phyloP scores from a whole-genome alignment of 2,797 vertebrate species.

The Spinibarbus caldwelli region DNA sequence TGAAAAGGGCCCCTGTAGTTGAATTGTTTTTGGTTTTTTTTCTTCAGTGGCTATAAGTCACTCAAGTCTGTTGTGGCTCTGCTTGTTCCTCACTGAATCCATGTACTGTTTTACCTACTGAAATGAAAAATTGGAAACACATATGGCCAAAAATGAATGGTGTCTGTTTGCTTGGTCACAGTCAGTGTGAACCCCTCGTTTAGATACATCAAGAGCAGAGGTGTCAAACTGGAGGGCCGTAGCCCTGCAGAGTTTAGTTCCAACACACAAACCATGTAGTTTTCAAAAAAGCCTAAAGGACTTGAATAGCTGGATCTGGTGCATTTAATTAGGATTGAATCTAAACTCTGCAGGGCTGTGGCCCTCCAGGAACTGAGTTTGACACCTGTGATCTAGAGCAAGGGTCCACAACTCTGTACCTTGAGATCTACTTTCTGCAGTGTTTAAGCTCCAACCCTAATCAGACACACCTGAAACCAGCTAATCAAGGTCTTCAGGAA shows the following conservation, averaged over 20 bases:
- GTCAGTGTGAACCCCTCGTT: background rate
- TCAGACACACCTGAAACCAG: too few species aligned
- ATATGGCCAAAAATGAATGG: too few species aligned
- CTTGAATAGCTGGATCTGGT: background rate
- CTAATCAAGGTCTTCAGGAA: too few species aligned
- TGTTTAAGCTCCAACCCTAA: too few species aligned
- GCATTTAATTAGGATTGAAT: background rate
- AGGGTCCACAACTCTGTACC: too few species aligned
- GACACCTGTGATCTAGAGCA: too few species aligned
- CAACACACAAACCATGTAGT: background rate
- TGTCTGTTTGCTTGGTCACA: background rate
- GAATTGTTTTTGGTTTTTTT: background rate
- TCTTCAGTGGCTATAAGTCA: too few species aligned
- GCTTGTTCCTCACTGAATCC: background rate
- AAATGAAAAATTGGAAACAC: too few species aligned
- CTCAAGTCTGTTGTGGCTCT: background rate
- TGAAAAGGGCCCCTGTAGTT: background rate
- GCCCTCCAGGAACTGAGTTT: background rate
- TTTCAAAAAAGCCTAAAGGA: too few species aligned
- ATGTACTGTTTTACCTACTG: background rate
- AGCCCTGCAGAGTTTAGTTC: background rate
- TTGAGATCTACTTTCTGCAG: too few species aligned
- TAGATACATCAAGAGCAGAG: background rate
- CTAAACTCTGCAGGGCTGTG: background rate
- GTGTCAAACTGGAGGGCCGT: background rate